Base-by-base conservation (phyloP, 2,888 invertebrate genomes). In the Parelbella ahira region DNA sequence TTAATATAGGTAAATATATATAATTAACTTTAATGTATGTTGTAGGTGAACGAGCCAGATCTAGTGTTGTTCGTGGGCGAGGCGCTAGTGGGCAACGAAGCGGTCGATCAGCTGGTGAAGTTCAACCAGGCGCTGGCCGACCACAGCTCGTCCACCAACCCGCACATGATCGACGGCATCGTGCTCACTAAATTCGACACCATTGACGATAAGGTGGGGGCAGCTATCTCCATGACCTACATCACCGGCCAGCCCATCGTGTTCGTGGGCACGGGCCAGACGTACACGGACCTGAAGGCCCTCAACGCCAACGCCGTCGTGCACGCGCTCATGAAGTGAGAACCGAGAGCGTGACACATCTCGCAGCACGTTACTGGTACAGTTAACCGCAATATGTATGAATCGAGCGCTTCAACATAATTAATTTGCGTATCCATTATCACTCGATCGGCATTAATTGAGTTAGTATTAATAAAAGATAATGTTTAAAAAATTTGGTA, bases 211-310 rank as follows among this genome's bases (percentile, higher is more conserved):
- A 99, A 99, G 89, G 95, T 99, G 11, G 99, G 99, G 4, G 99
- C 99, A 24, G 99, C 99, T 8, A 98, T 99, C 59, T 99, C 99
- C 7, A 99, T 99, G 99, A 98, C 99, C 0, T 99, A 99, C 78
- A 98, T 99, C 49, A 99, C 99, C 0, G 99, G 99, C 0, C 99
- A 99, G 78, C 99, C 99, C 0, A 99, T 99, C 37, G 97, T 98
- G 27, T 98, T 98, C 74, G 99, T 99, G 7, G 99, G 99, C 21
- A 99, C 98, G 1, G 99, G 99, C 1, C 99, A 99, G 88, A 99
- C 99, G 0, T 99, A 99, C 79, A 95, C 97, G 0, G 99, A 99
- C 87, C 89, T 99, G 62, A 97, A 98, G 75, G 97, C 96, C 44
- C 89, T 99, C 54, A 99, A 99, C 75, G 97, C 95, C 4, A 96